Conservation (phyloP, 92 coral and sea anemone species). For the Epizoanthus illoricatus region DNA sequence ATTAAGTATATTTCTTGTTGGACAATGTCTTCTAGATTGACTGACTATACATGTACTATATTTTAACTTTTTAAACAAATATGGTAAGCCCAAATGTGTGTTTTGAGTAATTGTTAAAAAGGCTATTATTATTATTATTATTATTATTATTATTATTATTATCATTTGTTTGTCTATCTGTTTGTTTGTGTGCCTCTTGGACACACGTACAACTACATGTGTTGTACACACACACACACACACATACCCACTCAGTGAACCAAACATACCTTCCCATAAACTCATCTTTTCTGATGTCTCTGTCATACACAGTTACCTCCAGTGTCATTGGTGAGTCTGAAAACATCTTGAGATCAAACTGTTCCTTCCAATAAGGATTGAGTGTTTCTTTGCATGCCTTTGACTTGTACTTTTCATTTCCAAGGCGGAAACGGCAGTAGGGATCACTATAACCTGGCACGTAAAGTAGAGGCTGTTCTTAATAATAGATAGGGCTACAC, state of each 20-base stretch:
- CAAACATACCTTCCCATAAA: conserved; percentile 92
- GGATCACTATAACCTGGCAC: conserved; percentile 90
- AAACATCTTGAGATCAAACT: conserved; percentile 89
- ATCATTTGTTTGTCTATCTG: neutral
- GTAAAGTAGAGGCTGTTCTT: neutral
- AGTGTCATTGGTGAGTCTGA: conserved; percentile 92
- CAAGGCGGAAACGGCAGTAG: conserved; percentile 98
- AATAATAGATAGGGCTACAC: neutral
- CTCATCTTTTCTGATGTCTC: conserved; percentile 95
- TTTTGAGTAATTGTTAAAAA: too few relatives aligned
- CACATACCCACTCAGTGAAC: neutral
- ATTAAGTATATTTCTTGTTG: too few relatives aligned
- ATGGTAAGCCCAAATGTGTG: too few relatives aligned
- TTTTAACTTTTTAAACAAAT: too few relatives aligned
- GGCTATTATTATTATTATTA: too few relatives aligned
- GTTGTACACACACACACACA: neutral
- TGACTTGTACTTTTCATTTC: conserved; percentile 94
- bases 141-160: too few relatives aligned
- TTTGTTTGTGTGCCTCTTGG: neutral
- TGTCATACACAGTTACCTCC: conserved; percentile 93
- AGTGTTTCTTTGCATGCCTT: conserved; percentile 96
- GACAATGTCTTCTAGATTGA: too few relatives aligned
- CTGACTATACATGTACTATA: too few relatives aligned
- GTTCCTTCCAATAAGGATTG: conserved; percentile 94
- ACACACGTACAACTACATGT: neutral